These are phyloP conservation scores for Elegia similella DNA, from an alignment of 2,888 invertebrate genomes.

Conservation along the genomic window DNA sequence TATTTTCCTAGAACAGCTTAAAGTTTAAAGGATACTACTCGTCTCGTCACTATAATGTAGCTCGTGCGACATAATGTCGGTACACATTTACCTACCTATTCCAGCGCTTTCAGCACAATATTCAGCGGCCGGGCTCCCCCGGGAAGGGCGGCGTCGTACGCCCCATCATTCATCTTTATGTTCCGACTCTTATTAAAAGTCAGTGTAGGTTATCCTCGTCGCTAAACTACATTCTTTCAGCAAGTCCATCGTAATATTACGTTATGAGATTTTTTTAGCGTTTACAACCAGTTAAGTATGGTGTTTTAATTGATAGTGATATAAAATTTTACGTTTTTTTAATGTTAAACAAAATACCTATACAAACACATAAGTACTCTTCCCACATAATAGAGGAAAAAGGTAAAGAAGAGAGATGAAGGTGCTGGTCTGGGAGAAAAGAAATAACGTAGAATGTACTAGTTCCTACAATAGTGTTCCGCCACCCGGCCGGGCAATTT, in stretches of 20 bases:
- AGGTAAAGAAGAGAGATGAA: too few species aligned
- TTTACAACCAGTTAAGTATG: neutral
- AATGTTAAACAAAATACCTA: too few species aligned
- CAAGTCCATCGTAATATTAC: neutral
- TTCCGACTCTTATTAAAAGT: slow-evolving; percentile 29
- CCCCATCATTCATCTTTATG: slow-evolving; percentile 39
- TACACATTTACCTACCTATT: neutral
- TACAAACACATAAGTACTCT: too few species aligned
- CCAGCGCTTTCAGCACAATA: slow-evolving; percentile 11
- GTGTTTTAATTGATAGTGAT: too few species aligned
- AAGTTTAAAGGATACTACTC: neutral
- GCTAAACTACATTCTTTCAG: slow-evolving; percentile 10
- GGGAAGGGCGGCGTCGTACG: slow-evolving; percentile 20
- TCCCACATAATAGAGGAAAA: too few species aligned
- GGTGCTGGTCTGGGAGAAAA: too few species aligned
- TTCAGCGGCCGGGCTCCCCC: slow-evolving; percentile 13
- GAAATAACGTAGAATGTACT: too few species aligned
- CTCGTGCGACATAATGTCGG: neutral
- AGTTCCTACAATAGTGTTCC: too few species aligned
- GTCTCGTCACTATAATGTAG: neutral
- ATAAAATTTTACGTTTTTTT: too few species aligned
- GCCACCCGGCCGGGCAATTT: too few species aligned
- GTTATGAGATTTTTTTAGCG: neutral
- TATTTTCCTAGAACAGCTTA: neutral
- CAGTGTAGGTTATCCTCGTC: slow-evolving; percentile 14